Percentiles rank a stretch among this genome's conserved stretches.
Conservation (phyloP, 2,113 vertebrate species). For the Amphiprion percula region DNA sequence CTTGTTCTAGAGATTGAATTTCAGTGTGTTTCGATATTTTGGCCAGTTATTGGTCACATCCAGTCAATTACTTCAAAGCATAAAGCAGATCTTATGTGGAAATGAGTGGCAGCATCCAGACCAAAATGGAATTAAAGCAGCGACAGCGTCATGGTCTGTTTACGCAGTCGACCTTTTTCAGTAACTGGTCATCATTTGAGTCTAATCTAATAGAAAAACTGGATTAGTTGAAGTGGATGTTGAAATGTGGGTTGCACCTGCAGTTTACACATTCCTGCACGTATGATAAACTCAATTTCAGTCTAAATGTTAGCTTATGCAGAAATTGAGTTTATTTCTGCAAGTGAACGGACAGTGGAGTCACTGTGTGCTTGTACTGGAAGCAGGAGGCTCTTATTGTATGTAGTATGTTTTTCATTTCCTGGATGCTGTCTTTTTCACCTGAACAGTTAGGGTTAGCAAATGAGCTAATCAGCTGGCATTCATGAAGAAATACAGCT, state of each 20-base stretch:
- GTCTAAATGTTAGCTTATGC: background rate
- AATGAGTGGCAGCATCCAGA: background rate
- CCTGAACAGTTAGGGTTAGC: background rate
- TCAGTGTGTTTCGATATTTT: too few species aligned
- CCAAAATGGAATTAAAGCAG: background rate
- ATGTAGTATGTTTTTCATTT: background rate
- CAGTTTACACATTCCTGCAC: slow-evolving; percentile 2
- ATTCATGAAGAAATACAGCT: background rate
- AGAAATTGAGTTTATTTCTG: slow-evolving; percentile 29
- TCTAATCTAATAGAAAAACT: slow-evolving; percentile 42
- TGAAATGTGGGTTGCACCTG: background rate
- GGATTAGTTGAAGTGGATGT: slow-evolving; percentile 32
- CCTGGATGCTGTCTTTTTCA: background rate
- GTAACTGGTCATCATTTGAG: slow-evolving; percentile 20
- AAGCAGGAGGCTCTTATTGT: background rate
- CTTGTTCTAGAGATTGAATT: too few species aligned
- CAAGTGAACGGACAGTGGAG: background rate
- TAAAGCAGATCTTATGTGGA: background rate
- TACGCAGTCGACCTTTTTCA: background rate
- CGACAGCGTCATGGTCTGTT: slow-evolving; percentile 1
- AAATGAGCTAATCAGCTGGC: background rate
- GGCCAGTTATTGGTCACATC: too few species aligned
- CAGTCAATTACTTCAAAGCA: background rate
- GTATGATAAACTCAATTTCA: slow-evolving; percentile 1
- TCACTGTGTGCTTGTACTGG: background rate